These are phyloP conservation scores for Diadema setosum DNA, from an alignment of 35 echinoderm and acorn worm species.

Conservation along the genomic window DNA sequence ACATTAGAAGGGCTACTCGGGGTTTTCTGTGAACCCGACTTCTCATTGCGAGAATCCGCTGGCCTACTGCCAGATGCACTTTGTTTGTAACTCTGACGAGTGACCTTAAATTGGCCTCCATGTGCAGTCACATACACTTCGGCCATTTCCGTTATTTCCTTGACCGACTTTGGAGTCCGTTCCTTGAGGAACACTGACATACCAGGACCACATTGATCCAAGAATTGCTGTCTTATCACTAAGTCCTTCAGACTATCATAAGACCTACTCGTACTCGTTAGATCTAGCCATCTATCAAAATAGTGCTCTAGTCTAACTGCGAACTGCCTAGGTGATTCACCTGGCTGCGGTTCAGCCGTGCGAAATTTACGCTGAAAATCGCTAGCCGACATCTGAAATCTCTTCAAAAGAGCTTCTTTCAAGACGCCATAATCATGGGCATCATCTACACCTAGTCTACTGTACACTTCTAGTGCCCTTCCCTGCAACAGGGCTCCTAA, in stretches of 20 bases:
- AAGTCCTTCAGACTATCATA: conserved; percentile 46
- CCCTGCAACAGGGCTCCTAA: conserved; percentile 51
- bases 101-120: background rate
- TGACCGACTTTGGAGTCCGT: background rate
- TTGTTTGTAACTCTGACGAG: background rate
- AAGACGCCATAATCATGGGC: conserved; percentile 53
- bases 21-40: background rate
- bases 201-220: conserved; percentile 7
- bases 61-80: background rate
- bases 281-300: conserved; percentile 31
- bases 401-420: conserved; percentile 45
- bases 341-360: background rate
- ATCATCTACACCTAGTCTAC: conserved; percentile 1
- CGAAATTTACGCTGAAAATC: conserved; percentile 28
- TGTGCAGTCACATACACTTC: conserved; percentile 52
- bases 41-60: background rate
- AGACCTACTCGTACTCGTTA: background rate
- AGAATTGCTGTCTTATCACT: conserved; percentile 44
- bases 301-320: background rate
- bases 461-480: conserved; percentile 46
- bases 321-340: conserved; percentile 40
- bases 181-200: conserved; percentile 57
- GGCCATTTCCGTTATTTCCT: conserved; percentile 16
- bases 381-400: conserved; percentile 42
- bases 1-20: too few species aligned